Evolutionary conservation across 2,888 invertebrate species (phyloP).

Genomic region (Abscondita cerata): DNA sequence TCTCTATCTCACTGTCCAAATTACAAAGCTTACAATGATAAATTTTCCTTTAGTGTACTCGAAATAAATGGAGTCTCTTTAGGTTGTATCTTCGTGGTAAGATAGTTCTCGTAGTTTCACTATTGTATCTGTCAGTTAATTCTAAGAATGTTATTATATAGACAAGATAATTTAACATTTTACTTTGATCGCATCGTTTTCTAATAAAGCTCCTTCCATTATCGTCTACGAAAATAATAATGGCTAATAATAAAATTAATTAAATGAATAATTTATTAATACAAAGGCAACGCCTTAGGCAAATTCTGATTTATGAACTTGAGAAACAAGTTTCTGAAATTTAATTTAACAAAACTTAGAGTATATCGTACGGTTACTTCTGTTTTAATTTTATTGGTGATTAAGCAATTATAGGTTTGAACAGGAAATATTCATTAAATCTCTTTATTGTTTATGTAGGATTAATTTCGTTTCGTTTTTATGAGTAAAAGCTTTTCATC

Average conservation of each 20-base stretch:
- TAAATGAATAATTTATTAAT: background rate
- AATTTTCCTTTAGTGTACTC: background rate
- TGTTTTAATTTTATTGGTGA: conserved; percentile 7
- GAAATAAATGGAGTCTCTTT: background rate
- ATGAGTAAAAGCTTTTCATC: conserved; percentile 16
- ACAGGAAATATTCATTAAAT: conserved; percentile 10
- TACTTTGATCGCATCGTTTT: too few relatives aligned
- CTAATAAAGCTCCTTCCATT: too few relatives aligned
- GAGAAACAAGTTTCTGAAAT: background rate
- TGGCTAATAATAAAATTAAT: conserved; percentile 3
- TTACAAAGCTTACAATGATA: too few relatives aligned
- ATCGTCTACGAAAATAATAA: background rate
- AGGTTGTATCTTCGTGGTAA: background rate
- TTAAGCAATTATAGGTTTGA: conserved; percentile 1
- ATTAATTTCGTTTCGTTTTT: conserved; percentile 14
- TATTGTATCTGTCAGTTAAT: background rate
- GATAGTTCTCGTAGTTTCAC: background rate
- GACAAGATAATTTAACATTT: too few relatives aligned
- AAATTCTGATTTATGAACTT: conserved; percentile 1
- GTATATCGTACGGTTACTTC: background rate
- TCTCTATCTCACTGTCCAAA: too few relatives aligned
- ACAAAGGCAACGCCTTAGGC: background rate
- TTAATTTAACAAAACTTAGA: conserved; percentile 2
- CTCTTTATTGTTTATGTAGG: conserved; percentile 19
- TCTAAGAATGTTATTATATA: background rate